Percentiles rank a stretch among this genome's conserved stretches.
Conservation (phyloP, 2,888 invertebrate species). For the Xestoiulus laeticollis region DNA sequence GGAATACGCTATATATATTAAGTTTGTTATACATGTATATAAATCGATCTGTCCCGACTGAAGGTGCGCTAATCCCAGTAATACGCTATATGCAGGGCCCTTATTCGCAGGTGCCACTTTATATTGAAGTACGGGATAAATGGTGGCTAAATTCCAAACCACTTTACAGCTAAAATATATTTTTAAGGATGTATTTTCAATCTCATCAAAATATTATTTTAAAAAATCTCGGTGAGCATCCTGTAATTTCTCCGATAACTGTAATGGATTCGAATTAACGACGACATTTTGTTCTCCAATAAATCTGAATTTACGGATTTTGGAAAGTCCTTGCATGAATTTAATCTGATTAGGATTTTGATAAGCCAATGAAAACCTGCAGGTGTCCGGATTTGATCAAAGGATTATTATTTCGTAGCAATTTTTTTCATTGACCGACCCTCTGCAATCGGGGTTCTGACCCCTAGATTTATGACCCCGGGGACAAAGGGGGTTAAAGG, state of each 20-base stretch:
- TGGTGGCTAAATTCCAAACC: too few species aligned
- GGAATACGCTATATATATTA: too few species aligned
- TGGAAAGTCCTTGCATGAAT: neutral
- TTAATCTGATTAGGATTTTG: neutral
- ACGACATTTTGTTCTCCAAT: constrained; percentile 1
- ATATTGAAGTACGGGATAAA: too few species aligned
- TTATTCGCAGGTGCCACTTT: too few species aligned
- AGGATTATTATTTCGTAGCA: neutral
- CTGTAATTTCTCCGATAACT: neutral
- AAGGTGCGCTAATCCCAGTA: too few species aligned
- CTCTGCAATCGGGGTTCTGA: neutral
- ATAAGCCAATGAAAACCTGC: neutral
- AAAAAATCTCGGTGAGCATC: neutral
- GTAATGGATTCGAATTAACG: neutral
- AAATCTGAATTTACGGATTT: neutral
- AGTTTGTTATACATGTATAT: too few species aligned
- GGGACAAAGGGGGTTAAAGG: neutral
- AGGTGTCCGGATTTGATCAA: constrained; percentile 13
- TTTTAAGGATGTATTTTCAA: too few species aligned
- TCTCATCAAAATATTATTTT: neutral
- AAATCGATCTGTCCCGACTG: too few species aligned
- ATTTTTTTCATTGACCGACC: neutral
- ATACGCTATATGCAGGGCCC: too few species aligned
- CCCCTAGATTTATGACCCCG: constrained; percentile 9
- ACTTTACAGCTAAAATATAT: too few species aligned